These are phyloP conservation scores for Semicossyphus pulcher DNA, from an alignment of 2,113 vertebrate species.

Conservation along the genomic window DNA sequence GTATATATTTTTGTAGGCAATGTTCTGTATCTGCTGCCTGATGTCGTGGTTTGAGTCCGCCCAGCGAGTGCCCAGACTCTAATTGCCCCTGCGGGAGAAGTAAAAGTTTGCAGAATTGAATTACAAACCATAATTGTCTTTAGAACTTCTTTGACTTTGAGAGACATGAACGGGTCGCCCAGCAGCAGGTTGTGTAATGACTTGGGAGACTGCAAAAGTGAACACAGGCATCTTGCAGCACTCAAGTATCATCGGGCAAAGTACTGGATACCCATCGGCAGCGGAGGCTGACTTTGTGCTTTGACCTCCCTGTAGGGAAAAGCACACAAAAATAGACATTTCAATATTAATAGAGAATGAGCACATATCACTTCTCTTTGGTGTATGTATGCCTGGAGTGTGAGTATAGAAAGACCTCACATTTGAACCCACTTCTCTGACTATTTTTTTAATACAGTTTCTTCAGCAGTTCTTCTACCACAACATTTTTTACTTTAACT, in stretches of 20 bases:
- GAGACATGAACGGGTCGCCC: conserved; percentile 1
- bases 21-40: neutral
- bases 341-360: conserved; percentile 4
- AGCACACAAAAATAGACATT: neutral
- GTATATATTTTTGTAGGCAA: conserved; percentile 13
- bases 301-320: conserved; percentile 12
- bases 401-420: neutral
- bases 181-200: conserved; percentile 18
- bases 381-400: neutral
- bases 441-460: neutral
- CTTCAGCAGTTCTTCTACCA: neutral
- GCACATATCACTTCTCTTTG: conserved; percentile 7
- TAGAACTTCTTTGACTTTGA: conserved; percentile 36
- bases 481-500: neutral
- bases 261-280: conserved; percentile 8
- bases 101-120: conserved; percentile 15
- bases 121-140: conserved; percentile 26
- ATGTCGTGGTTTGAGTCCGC: neutral
- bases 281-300: neutral
- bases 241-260: conserved; percentile 3
- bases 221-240: conserved; percentile 20
- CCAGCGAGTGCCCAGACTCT: conserved; percentile 2
- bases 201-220: conserved; percentile 4
- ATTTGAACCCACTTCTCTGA: conserved; percentile 5
- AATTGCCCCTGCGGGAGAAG: conserved; percentile 20